Base-by-base conservation (phyloP, 1,140 invertebrate species). In the Drosophila serrata region DNA sequence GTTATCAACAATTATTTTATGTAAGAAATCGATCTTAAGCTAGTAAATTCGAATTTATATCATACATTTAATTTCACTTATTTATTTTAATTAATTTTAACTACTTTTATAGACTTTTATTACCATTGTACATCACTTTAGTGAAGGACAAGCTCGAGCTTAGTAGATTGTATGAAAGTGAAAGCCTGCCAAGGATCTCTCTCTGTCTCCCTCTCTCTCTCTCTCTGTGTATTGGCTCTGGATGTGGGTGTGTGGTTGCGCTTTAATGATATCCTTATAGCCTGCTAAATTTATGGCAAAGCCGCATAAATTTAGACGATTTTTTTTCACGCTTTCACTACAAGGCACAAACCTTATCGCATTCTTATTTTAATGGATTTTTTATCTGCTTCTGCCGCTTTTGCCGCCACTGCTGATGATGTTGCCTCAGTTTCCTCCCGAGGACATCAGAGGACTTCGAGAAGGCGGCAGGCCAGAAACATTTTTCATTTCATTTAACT, bases 301-400 rank as follows among this genome's bases (percentile, higher is more conserved):
- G 85, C 85, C 74, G 85, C 85, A 88, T 88, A 90, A 81, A 90
- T 88, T 90, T 88, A 65, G 85, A 79, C 73, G 78, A 68, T 85
- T 84, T 88, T 64, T 64, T 90, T 90, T 90, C 81, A 90, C 78
- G 81, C 81, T 88, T 81, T 86, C 85, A 87, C 84, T 88, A 79
- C 61, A 75, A 82, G 82, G 69, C 70, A 55, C 45, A 42, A 75
- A 76, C 81, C 86, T 90, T 90, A 90, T 90, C 85, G 78, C 74
- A 82, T 86, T 90, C 85, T 90, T 91, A 91, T 91, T 90, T 90
- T 90, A 90, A 90, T 90, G 86, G 86, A 91, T 90, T 90, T 90
- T 90, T 90, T 90, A 90, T 90, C 86, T 68, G 67, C 49, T 40
- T 24, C 57, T 67, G 80, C 59, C 56, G 58, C 51, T 58, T 55